Evolutionary conservation across 2,797 vertebrate genomes (phyloP).

Genomic region (Scomberomorus guttatus): DNA sequence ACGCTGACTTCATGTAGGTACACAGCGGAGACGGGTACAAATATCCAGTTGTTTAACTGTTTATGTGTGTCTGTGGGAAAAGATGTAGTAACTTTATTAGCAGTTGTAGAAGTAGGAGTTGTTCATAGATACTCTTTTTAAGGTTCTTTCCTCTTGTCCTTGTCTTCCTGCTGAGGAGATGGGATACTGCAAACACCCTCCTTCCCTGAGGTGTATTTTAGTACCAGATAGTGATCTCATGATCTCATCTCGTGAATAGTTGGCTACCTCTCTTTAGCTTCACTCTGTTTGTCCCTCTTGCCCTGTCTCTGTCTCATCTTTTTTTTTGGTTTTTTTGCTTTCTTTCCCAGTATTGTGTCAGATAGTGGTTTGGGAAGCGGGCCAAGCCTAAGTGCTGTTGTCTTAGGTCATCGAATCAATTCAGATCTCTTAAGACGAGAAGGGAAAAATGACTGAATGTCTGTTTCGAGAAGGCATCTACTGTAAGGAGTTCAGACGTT

Average conservation of each 20-base stretch:
- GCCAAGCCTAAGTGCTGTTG: constrained; percentile 35
- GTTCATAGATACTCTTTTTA: background rate
- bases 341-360: constrained; percentile 2
- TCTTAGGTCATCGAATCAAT: constrained; percentile 25
- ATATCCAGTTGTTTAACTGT: background rate
- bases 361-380: constrained; percentile 26
- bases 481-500: background rate
- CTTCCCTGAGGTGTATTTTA: constrained; percentile 7
- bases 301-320: background rate
- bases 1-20: constrained; percentile 82
- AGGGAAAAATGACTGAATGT: background rate
- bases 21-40: background rate
- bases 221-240: constrained; percentile 11
- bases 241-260: constrained; percentile 1
- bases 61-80: background rate
- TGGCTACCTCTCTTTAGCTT: constrained; percentile 1
- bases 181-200: background rate
- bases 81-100: background rate
- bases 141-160: background rate
- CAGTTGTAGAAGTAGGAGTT: background rate
- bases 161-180: background rate
- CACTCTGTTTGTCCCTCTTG: background rate
- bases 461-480: background rate
- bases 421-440: constrained; percentile 6
- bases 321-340: background rate